Percentiles rank a stretch among this genome's conserved stretches.
These are phyloP conservation scores for Graptemys geographica DNA, from an alignment of 2,797 vertebrate genomes.

Conservation along the genomic window DNA sequence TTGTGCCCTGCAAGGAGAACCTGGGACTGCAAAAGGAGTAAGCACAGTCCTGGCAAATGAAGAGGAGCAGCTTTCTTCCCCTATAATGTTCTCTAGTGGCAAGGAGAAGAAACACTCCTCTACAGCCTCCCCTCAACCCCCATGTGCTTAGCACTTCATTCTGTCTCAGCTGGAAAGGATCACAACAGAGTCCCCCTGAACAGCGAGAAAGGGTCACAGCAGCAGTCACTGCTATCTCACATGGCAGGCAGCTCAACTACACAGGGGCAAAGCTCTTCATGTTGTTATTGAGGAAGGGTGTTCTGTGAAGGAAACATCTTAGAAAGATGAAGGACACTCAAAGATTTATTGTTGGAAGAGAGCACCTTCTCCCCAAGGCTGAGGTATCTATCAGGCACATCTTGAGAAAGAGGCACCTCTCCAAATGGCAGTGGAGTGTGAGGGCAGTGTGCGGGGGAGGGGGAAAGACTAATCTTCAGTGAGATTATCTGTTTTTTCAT, in stretches of 20 bases:
- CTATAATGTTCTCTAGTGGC: background rate
- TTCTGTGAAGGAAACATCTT: slow-evolving; percentile 7
- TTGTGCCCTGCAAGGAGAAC: background rate
- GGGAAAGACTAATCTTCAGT: background rate
- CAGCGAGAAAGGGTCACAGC: background rate
- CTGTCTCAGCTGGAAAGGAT: background rate
- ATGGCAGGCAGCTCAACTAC: background rate
- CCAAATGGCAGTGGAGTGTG: background rate
- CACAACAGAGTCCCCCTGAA: background rate
- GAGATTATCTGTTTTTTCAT: background rate
- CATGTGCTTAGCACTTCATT: background rate
- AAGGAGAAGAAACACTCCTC: background rate
- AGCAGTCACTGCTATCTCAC: slow-evolving; percentile 42
- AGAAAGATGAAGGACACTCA: slow-evolving; percentile 1
- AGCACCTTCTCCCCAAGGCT: background rate
- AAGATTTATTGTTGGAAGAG: rapidly evolving
- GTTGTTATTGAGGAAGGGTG: background rate
- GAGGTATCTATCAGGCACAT: background rate
- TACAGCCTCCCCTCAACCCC: background rate
- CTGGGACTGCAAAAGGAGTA: background rate
- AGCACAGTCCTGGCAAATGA: background rate
- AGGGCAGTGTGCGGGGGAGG: background rate
- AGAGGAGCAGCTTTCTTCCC: background rate
- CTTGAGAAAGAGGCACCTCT: background rate
- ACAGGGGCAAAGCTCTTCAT: slow-evolving; percentile 13